Percentiles rank a stretch among this genome's conserved stretches.
These are phyloP conservation scores for Centruroides vittatus DNA, from an alignment of 1,140 invertebrate genomes.

Conservation along the genomic window DNA sequence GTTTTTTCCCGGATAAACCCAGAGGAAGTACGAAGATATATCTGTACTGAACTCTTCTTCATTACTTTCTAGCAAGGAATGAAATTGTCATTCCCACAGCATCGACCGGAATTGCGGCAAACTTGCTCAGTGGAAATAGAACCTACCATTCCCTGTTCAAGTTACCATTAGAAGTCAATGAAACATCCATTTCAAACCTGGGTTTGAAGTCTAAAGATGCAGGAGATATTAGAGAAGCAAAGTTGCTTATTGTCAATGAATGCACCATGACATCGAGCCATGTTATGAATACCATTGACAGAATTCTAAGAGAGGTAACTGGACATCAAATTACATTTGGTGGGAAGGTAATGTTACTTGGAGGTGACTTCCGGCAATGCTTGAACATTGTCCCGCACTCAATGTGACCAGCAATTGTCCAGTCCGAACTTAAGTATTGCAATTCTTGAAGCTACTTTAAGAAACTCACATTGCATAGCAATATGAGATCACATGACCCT, in stretches of 20 bases:
- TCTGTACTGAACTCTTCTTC: not conserved
- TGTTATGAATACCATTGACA: not conserved
- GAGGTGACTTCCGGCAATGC: not conserved
- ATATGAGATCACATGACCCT: not conserved
- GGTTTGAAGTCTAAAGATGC: not conserved
- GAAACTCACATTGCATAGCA: not conserved
- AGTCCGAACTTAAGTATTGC: not conserved
- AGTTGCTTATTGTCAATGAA: not conserved
- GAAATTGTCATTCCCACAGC: not conserved
- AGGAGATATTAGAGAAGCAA: not conserved
- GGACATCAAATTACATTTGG: not conserved
- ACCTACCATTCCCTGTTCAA: not conserved
- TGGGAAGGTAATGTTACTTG: not conserved
- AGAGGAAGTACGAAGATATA: not conserved
- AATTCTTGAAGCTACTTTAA: not conserved
- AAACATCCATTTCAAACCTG: not conserved
- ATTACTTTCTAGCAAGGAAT: not conserved
- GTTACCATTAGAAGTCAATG: not conserved
- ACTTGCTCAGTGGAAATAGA: not conserved
- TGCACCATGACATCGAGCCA: not conserved
- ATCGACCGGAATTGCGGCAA: constrained; percentile 4
- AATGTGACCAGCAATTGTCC: not conserved
- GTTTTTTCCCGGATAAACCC: not conserved
- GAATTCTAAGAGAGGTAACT: not conserved
- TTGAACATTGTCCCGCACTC: not conserved